Base-by-base conservation (phyloP, 2,888 invertebrate species). In the Taphrorychus bicolor region DNA sequence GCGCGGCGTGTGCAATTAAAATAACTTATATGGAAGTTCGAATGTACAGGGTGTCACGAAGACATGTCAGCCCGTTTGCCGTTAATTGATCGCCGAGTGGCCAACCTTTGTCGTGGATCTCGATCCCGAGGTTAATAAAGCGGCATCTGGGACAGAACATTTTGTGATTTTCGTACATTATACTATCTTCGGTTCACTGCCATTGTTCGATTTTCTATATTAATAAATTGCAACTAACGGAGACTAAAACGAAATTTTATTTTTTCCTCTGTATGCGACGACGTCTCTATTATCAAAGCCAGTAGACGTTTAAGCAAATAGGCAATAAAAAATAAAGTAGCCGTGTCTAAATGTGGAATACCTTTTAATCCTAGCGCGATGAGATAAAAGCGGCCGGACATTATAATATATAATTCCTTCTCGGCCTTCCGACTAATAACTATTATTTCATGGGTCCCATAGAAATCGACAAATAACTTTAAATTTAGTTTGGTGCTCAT, bases 11-110 rank as follows among this genome's bases (percentile, higher is more conserved):
- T 42, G 61, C 62, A 67, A 67, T 67, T 67, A 67, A 67, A 67
- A 67, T 62, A 62, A 51, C 67, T 67, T 67, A 67, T 58, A 67
- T 67, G 62, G 67, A 52, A 62, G 61, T 67, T 62, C 58, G 40
- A 32, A 59, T 58, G 45, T 67, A 67, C 67, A 58, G 62, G 67
- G 62, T 67, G 62, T 62, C 62, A 61, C 67, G 62, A 61, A 62
- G 57, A 60, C 45, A 16, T 45, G 45, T 45, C 45, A 16, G 45
- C 14, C 17, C 16, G 48, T 54, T 62, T 45, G 54, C 17, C 16
- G 48, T 54, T 62, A 56, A 62, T 62, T 54, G 62, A 62, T 56
- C 62, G 18, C n/a, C 23, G 16, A 22, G 24, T 14, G 14, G 4
- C 14, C 14, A 16, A 45, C 45, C 7, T 45, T 45, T 45, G 45